These are phyloP conservation scores for Megalurothrips usitatus DNA, from an alignment of 2,888 invertebrate genomes.

Conservation along the genomic window DNA sequence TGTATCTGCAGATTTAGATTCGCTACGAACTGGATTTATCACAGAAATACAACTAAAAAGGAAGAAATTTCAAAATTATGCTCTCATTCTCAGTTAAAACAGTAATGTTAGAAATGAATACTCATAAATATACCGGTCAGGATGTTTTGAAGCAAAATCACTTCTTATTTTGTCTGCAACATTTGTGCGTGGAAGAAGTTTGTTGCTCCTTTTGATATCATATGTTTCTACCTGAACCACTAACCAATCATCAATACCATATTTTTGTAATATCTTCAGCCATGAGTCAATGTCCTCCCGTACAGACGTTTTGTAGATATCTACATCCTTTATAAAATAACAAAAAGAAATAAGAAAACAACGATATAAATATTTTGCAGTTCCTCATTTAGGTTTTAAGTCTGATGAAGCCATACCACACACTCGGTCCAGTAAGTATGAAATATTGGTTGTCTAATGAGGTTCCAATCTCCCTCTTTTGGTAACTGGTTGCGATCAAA, in stretches of 20 bases:
- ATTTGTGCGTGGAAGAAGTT: conserved; percentile 84
- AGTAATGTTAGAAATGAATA: conserved; percentile 29
- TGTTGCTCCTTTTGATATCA: conserved; percentile 86
- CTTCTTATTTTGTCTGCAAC: conserved; percentile 91
- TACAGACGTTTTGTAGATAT: conserved; percentile 80
- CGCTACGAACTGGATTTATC: conserved; percentile 84
- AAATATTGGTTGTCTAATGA: conserved; percentile 83
- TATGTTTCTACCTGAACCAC: conserved; percentile 88
- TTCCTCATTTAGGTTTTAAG: background rate
- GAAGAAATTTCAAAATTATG: background rate
- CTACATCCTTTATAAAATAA: conserved; percentile 68
- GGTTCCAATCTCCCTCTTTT: conserved; percentile 66
- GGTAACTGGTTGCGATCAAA: conserved; percentile 71
- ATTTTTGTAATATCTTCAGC: conserved; percentile 70
- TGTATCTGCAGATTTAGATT: conserved; percentile 84
- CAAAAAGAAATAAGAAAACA: conserved; percentile 8
- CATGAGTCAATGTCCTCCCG: conserved; percentile 86
- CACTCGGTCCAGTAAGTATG: conserved; percentile 96
- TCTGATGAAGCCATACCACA: conserved; percentile 58
- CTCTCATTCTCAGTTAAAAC: conserved; percentile 23
- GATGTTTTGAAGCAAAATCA: conserved; percentile 89
- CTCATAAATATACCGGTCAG: conserved; percentile 53
- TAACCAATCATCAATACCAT: conserved; percentile 85
- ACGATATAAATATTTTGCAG: background rate
- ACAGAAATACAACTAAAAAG: conserved; percentile 67